Percentiles rank a stretch among this genome's conserved stretches.
Conservation (phyloP, 2,888 invertebrate species). For the Eupithecia subfuscata region DNA sequence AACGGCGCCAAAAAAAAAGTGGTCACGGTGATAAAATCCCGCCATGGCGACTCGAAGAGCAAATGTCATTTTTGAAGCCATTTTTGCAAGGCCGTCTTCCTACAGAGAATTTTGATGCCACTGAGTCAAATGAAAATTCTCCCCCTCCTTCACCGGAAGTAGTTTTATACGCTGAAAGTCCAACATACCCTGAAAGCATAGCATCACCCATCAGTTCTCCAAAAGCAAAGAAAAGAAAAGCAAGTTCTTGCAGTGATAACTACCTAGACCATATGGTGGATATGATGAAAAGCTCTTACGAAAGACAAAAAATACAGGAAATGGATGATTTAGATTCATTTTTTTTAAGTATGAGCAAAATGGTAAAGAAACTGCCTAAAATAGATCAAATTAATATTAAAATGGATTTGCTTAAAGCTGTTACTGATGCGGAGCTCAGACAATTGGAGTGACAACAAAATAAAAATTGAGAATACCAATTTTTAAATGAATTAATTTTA, state of each 20-base stretch:
- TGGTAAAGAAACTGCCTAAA: conserved; percentile 1
- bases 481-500: neutral
- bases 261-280: neutral
- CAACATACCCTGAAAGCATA: conserved; percentile 3
- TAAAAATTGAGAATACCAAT: neutral
- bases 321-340: neutral
- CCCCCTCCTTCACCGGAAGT: neutral
- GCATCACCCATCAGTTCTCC: neutral
- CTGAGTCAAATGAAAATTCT: neutral
- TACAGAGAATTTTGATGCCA: neutral
- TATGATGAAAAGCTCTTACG: neutral
- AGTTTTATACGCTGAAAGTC: conserved; percentile 11
- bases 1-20: conserved; percentile 31
- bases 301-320: neutral
- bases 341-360: conserved; percentile 1
- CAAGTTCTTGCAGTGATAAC: neutral
- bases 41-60: neutral
- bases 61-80: conserved; percentile 15
- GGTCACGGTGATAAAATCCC: neutral
- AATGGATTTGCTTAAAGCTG: neutral
- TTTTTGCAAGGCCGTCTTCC: conserved; percentile 1
- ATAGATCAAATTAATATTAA: neutral
- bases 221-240: neutral
- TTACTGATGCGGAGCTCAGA: neutral
- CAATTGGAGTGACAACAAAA: neutral